phyloP scores from a whole-genome alignment of 2,797 vertebrate genomes.

The Myotis daubentonii region DNA sequence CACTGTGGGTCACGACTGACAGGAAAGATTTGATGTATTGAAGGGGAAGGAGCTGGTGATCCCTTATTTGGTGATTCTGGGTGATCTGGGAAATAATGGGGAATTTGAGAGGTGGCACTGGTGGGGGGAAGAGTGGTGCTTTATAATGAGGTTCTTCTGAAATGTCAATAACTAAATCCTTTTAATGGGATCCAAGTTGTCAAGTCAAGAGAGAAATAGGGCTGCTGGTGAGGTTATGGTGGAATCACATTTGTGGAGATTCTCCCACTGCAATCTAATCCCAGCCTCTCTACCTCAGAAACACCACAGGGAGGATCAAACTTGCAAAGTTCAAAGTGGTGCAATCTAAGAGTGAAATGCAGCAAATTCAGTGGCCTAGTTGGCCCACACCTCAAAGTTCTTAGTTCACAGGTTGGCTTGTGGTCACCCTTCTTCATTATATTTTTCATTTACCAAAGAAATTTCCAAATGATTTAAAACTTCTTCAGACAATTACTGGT shows the following conservation, averaged over 20 bases:
- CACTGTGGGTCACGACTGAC: neutral
- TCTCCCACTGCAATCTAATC: neutral
- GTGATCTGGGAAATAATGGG: neutral
- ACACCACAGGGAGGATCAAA: slow-evolving; percentile 56
- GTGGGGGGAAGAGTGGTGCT: neutral
- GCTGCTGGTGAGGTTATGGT: neutral
- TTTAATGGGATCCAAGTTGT: neutral
- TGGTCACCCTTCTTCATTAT: neutral
- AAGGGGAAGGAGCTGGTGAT: neutral
- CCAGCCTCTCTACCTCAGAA: neutral
- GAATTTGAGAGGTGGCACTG: neutral
- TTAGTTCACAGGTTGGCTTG: neutral
- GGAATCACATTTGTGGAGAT: neutral
- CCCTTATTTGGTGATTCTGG: neutral
- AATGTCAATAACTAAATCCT: neutral
- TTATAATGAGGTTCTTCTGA: neutral
- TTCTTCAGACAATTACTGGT: neutral
- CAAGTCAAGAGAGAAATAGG: neutral
- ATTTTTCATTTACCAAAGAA: slow-evolving; percentile 34
- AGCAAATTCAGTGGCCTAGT: slow-evolving; percentile 49
- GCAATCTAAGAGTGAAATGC: slow-evolving; percentile 28
- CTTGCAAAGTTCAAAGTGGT: slow-evolving; percentile 42
- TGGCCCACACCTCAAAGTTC: slow-evolving; percentile 21
- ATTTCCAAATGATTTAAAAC: slow-evolving; percentile 20
- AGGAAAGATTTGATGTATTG: neutral